Percentiles rank a stretch among this genome's conserved stretches.
phyloP scores from a whole-genome alignment of 2,797 vertebrate species.

The Tangara arthus region DNA sequence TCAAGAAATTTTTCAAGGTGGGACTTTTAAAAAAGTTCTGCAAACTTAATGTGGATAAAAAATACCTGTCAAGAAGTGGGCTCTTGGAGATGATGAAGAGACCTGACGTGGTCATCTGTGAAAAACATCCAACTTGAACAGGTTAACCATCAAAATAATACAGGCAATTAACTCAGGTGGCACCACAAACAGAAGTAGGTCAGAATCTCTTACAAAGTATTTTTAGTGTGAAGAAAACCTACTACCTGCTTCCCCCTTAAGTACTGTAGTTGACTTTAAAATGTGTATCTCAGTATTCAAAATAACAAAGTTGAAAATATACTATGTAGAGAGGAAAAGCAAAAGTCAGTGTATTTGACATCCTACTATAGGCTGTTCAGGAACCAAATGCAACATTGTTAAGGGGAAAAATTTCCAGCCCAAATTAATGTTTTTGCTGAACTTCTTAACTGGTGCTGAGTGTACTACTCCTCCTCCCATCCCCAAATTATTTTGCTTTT shows the following conservation, averaged over 20 bases:
- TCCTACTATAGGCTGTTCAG: slow-evolving; percentile 3
- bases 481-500: slow-evolving; percentile 38
- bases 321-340: neutral
- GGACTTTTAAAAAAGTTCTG: slow-evolving; percentile 27
- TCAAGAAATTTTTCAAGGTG: slow-evolving; percentile 37
- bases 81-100: neutral
- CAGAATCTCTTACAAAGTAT: neutral
- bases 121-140: neutral
- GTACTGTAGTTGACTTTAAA: slow-evolving; percentile 58
- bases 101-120: neutral
- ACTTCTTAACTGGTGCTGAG: slow-evolving; percentile 45
- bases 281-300: neutral
- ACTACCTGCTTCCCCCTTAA: slow-evolving; percentile 33
- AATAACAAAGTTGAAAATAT: neutral
- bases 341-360: neutral
- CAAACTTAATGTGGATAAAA: neutral
- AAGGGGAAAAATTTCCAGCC: slow-evolving; percentile 1
- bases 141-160: neutral
- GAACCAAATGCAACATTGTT: neutral
- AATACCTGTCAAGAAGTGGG: neutral
- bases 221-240: neutral
- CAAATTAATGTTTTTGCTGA: slow-evolving; percentile 32
- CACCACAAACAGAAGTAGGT: slow-evolving; percentile 35
- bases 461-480: slow-evolving; percentile 13
- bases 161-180: slow-evolving; percentile 38